Evolutionary conservation across 2,888 invertebrate species (phyloP), one percentile per base, ranked within the genome.

Genomic region (Epistrophella euchroma): DNA sequence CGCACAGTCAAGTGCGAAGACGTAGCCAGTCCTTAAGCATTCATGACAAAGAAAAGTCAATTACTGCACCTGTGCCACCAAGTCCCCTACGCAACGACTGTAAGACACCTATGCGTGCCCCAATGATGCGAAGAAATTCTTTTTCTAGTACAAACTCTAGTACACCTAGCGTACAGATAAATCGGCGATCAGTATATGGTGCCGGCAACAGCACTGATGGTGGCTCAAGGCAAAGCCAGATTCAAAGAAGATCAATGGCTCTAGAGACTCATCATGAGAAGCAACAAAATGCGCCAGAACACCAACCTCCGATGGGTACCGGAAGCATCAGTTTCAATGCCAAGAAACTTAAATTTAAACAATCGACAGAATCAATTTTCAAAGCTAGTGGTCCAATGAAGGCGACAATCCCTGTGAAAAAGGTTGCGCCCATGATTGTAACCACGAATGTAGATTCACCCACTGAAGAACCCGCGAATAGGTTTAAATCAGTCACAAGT

Each of bases 1-100:
- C 47, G 7, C 72, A 88, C n/a, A 71, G 71, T 55, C 40, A 79
- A 43, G 62, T 62, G 3, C 89, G 90, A 13, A 88, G 89, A 13
- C 89, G 90, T 6, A 89, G 90, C n/a, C 89, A 90, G 60, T 90
- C 90, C 0, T 50, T 90, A 22, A 90, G 90, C 4, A 71, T 89
- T 25, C 90, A 89, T 55, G 90, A 90, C 70, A 90, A 90, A 73
- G 64, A 88, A 9, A 89, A 88, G 3, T 84, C 88, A 22, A 32
- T 74, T 10, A n/a, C 47, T 10, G 37, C 43, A 35, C 47, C 66
- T 17, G 37, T 22, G 2, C 37, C 52, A 1, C 68, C 66, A 4
- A 80, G 58, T 77, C 37, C 72, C 15, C 15, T 56, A 32, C 62
- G 73, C 13, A 68, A 56, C 0, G 89, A 89, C 19, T 88, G 88